Evolutionary conservation across 1,140 invertebrate species (phyloP).

Genomic region (Temnothorax longispinosus): DNA sequence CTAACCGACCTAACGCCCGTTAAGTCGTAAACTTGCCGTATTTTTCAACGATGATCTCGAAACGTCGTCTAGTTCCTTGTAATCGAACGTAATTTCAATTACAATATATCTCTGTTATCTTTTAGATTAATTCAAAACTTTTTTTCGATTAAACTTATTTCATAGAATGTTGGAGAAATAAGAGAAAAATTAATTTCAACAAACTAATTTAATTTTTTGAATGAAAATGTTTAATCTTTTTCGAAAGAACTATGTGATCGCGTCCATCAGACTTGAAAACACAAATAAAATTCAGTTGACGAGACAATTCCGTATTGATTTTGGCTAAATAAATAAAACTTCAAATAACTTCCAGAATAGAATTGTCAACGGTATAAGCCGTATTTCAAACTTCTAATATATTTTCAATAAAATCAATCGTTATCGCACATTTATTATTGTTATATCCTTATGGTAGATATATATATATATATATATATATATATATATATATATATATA

Average conservation of each 20-base stretch:
- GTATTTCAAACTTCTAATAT: slow-evolving; percentile 1
- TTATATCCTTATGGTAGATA: not conserved
- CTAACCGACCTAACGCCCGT: not conserved
- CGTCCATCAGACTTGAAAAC: not conserved
- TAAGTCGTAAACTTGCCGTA: not conserved
- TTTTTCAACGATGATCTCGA: not conserved
- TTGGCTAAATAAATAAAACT: slow-evolving; percentile 29
- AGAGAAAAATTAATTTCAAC: not conserved
- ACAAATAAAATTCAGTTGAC: slow-evolving; percentile 10
- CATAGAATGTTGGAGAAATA: not conserved
- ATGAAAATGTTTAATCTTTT: not conserved
- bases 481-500: not conserved
- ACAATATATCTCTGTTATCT: not conserved
- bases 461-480: too few relatives aligned
- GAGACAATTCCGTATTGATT: slow-evolving; percentile 10
- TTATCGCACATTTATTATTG: not conserved
- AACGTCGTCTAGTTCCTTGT: not conserved
- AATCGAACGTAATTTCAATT: not conserved
- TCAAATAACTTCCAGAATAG: not conserved
- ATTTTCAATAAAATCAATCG: slow-evolving; percentile 25
- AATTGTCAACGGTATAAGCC: not conserved
- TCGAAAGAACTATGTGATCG: not conserved
- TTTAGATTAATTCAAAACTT: not conserved
- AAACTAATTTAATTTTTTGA: not conserved
- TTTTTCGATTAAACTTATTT: not conserved